Conservation (phyloP, 2,797 vertebrate species). For the Gallinago nigripennis region DNA sequence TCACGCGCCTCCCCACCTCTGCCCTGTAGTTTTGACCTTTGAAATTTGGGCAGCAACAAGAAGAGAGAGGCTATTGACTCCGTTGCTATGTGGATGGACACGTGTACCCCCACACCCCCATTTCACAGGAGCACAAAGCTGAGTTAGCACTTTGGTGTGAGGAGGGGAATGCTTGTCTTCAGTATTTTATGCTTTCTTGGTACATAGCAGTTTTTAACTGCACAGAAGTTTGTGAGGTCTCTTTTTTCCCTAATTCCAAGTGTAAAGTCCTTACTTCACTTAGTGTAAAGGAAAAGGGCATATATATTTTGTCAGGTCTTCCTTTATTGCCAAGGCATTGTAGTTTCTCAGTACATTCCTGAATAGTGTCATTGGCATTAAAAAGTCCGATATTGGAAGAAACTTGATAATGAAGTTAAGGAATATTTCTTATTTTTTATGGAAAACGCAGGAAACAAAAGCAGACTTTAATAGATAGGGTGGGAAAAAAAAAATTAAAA, state of each 20-base stretch:
- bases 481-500: fast-evolving
- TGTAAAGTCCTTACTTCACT: background rate
- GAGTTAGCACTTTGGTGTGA: background rate
- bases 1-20: background rate
- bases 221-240: background rate
- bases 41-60: background rate
- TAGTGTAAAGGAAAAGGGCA: background rate
- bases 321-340: background rate
- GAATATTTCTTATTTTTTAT: background rate
- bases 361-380: background rate
- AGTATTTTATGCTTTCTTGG: background rate
- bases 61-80: background rate
- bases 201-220: background rate
- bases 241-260: background rate
- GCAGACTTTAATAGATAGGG: background rate
- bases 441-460: background rate
- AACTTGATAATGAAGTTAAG: background rate
- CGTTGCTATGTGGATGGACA: background rate
- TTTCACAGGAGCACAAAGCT: background rate
- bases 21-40: background rate
- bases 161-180: background rate
- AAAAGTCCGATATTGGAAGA: background rate
- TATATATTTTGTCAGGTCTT: background rate
- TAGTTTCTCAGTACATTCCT: background rate
- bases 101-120: background rate